Evolutionary conservation across 2,888 invertebrate genomes (phyloP).

Genomic region (Leptinotarsa haldemani): DNA sequence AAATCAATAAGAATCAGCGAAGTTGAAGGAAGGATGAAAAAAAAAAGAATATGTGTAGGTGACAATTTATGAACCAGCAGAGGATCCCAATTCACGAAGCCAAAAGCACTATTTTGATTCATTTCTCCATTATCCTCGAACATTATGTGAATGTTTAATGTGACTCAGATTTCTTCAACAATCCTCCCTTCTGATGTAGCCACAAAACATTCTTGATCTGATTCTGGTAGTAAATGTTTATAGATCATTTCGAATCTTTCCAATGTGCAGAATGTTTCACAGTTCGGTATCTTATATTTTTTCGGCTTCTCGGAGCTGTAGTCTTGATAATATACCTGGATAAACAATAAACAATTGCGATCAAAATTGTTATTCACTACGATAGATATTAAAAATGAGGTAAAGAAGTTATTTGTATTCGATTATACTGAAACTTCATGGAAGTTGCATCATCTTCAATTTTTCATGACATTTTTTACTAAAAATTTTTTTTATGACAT

Average conservation of each 20-base stretch:
- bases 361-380: no score
- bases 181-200: neutral
- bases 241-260: slow-evolving; percentile 41
- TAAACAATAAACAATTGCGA: neutral
- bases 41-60: no score
- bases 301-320: slow-evolving; percentile 46
- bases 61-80: no score
- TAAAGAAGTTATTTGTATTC: no score
- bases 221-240: slow-evolving; percentile 42
- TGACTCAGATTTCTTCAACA: neutral
- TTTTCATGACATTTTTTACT: no score
- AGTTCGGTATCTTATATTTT: slow-evolving; percentile 39
- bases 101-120: neutral
- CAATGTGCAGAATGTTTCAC: slow-evolving; percentile 46
- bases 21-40: no score
- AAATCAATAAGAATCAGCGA: no score
- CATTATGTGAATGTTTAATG: neutral
- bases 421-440: no score
- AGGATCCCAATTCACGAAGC: no score
- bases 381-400: no score
- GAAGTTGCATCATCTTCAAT: no score
- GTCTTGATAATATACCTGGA: slow-evolving; percentile 54
- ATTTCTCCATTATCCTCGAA: neutral
- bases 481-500: no score
- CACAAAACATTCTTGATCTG: slow-evolving; percentile 47